These are phyloP conservation scores for Cyrtodaria siliqua DNA, from an alignment of 2,888 invertebrate species.

Conservation along the genomic window DNA sequence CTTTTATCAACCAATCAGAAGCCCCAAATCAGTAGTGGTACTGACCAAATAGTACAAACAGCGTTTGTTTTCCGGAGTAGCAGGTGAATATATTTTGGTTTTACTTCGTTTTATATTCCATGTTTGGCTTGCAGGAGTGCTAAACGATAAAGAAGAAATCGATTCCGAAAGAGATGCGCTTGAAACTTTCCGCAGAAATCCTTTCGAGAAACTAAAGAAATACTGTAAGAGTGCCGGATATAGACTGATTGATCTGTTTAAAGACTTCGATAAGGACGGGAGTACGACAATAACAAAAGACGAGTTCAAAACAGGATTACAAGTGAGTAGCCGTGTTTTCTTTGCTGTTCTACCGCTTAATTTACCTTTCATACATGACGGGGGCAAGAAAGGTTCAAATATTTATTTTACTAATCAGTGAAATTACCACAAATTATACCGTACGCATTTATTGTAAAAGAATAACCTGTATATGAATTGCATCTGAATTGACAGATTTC, in stretches of 20 bases:
- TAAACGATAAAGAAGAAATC: slow-evolving; percentile 31
- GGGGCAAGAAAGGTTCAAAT: background rate
- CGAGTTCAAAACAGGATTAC: slow-evolving; percentile 77
- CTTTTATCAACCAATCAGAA: too few relatives aligned
- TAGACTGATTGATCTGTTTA: slow-evolving; percentile 81
- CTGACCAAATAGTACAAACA: too few relatives aligned
- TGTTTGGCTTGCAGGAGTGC: slow-evolving; percentile 13
- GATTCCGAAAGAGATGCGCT: slow-evolving; percentile 31
- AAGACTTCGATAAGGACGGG: slow-evolving; percentile 82
- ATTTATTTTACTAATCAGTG: too few relatives aligned
- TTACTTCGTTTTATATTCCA: too few relatives aligned
- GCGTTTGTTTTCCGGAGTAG: too few relatives aligned
- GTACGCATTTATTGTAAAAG: too few relatives aligned
- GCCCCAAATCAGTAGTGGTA: too few relatives aligned
- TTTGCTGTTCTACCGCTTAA: background rate
- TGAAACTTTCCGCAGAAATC: slow-evolving; percentile 74
- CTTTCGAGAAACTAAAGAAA: slow-evolving; percentile 78
- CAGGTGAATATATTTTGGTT: too few relatives aligned
- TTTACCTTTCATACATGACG: background rate
- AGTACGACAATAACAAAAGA: slow-evolving; percentile 73
- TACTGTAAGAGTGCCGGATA: slow-evolving; percentile 74
- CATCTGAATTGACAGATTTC: too few relatives aligned
- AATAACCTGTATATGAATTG: background rate
- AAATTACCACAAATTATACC: too few relatives aligned
- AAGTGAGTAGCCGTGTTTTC: slow-evolving; percentile 76